Evolutionary conservation across 2,888 invertebrate species (phyloP).

Genomic region (Syritta pipiens): DNA sequence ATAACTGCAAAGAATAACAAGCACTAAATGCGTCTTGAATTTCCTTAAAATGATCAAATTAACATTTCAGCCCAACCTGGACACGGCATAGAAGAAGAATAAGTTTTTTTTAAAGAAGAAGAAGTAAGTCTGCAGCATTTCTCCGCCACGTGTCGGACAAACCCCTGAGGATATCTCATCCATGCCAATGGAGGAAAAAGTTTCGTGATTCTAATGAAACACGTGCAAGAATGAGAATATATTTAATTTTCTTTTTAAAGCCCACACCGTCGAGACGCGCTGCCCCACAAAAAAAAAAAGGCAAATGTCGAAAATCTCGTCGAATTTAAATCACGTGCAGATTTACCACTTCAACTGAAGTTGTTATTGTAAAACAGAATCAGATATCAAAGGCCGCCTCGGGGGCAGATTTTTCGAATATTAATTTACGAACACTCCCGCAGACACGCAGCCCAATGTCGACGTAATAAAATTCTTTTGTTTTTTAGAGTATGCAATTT

Average conservation of each 20-base stretch:
- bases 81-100: not conserved
- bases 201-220: not conserved
- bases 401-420: too few species aligned
- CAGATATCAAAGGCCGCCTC: slow-evolving; percentile 37
- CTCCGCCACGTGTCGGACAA: not conserved
- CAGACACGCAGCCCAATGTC: not conserved
- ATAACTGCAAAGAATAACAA: not conserved
- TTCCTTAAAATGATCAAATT: slow-evolving; percentile 2
- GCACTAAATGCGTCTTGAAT: not conserved
- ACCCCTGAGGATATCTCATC: not conserved
- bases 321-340: slow-evolving; percentile 39
- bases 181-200: not conserved
- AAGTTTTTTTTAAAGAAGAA: too few species aligned
- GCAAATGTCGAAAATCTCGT: too few species aligned
- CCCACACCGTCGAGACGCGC: too few species aligned
- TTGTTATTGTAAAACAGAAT: slow-evolving; percentile 26
- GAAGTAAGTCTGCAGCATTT: not conserved
- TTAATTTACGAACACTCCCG: slow-evolving; percentile 1
- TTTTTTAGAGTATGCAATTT: too few species aligned
- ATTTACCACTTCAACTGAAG: slow-evolving; percentile 7
- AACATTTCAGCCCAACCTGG: slow-evolving; percentile 1
- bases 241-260: slow-evolving; percentile 3
- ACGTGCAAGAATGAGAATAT: slow-evolving; percentile 1
- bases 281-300: too few species aligned
- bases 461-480: slow-evolving; percentile 26